Conservation (phyloP, 1,140 invertebrate species). For the Drosophila littoralis region DNA sequence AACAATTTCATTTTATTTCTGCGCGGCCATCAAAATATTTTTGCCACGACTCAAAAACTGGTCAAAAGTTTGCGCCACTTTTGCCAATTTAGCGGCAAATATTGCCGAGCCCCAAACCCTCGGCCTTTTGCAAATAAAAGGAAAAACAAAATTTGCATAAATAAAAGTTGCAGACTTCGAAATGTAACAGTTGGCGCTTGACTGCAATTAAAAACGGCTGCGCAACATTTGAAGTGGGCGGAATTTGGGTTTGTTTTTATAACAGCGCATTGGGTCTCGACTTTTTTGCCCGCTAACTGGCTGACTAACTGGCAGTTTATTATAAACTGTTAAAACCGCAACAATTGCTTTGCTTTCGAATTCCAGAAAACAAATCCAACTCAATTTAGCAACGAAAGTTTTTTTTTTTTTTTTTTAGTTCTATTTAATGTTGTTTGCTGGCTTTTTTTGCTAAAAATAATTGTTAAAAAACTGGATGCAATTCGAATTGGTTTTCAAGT, state of each 20-base stretch:
- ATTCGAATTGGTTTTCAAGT: no score
- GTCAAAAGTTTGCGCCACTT: conserved; percentile 46
- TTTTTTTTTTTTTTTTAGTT: not conserved
- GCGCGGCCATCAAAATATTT: conserved; percentile 46
- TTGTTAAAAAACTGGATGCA: no score
- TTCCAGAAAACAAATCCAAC: not conserved
- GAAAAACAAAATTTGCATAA: conserved; percentile 70
- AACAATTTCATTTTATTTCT: conserved; percentile 74
- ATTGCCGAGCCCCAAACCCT: conserved; percentile 24
- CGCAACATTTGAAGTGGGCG: conserved; percentile 31
- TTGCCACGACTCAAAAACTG: conserved; percentile 22
- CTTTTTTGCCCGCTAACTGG: conserved; percentile 55
- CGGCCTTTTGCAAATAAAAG: not conserved
- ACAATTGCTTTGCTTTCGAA: conserved; percentile 26
- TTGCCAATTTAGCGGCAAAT: conserved; percentile 72
- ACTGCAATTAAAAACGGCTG: conserved; percentile 72
- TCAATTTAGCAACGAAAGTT: not conserved
- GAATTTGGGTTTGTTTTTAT: conserved; percentile 41
- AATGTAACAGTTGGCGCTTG: conserved; percentile 72
- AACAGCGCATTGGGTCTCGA: conserved; percentile 13
- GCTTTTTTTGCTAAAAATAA: no score
- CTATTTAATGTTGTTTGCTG: no score
- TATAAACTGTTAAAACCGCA: conserved; percentile 72
- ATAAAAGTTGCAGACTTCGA: conserved; percentile 69
- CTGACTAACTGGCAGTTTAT: conserved; percentile 67